A percentile compares a stretch with the other conserved stretches of the same genome.
Evolutionary conservation across 2,888 invertebrate species (phyloP).

Genomic region (Steinernema hermaphroditum): DNA sequence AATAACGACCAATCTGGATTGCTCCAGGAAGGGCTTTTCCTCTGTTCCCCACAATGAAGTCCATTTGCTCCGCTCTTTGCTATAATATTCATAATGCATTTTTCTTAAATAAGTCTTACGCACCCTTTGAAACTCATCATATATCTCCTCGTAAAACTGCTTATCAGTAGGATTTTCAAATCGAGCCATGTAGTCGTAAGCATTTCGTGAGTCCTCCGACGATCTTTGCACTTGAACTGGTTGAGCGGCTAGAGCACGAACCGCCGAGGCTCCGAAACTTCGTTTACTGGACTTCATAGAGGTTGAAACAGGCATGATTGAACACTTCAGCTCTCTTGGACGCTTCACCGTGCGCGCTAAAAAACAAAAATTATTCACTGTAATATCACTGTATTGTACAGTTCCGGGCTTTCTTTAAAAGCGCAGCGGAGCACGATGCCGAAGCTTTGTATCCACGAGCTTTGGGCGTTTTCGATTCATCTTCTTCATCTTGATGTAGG

Average conservation of each 20-base stretch:
- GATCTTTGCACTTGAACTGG: constrained; percentile 8
- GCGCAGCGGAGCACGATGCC: neutral
- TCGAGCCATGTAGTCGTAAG: neutral
- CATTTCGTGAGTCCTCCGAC: neutral
- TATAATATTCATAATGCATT: neutral
- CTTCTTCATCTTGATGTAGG: no score
- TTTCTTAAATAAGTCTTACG: neutral
- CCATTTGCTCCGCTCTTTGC: constrained; percentile 14
- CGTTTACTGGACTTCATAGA: constrained; percentile 2
- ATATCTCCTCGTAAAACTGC: neutral
- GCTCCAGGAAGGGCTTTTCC: constrained; percentile 4
- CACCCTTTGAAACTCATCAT: neutral
- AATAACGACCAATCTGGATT: constrained; percentile 77
- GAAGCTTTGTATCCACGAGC: neutral
- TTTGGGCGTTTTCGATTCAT: neutral
- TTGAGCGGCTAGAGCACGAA: neutral
- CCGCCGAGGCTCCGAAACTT: neutral
- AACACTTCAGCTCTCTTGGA: no score
- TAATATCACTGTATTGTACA: no score
- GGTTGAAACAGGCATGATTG: neutral
- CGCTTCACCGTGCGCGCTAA: neutral
- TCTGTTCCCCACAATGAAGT: constrained; percentile 8
- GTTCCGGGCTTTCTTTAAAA: constrained; percentile 1
- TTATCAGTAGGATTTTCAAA: neutral
- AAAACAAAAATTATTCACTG: no score